Evolutionary conservation across 1,140 invertebrate genomes (phyloP), one percentile per base, ranked within the genome.

Genomic region (Eumaeus atala): DNA sequence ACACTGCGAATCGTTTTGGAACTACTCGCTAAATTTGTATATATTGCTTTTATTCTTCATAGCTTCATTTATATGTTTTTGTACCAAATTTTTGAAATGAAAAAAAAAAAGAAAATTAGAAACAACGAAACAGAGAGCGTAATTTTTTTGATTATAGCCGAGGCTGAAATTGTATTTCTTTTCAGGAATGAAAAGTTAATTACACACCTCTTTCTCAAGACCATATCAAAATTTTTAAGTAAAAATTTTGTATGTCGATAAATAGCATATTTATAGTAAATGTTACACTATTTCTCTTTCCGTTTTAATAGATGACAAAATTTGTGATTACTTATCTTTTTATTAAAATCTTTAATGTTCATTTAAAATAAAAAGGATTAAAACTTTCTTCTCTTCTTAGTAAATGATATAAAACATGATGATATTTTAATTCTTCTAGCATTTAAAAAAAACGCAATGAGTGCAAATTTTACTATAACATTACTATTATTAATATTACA

Each of bases 51-150:
- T 74, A 74, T 60, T 66, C 79, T 76, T 79, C 74, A 71, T 74
- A 76, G 74, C 72, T 83, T 77, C 82, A 67, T 82, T 82, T 79
- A 77, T 81, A 81, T 75, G 66, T 81, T 59, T 85, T 85, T 85
- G 82, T 83, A 83, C 82, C 78, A 80, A 82, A 83, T 73, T 16
- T 16, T 44, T 16, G 40, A 44, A 28, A 37, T 9, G 34, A 50
- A 12, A 35, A 1, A 36, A 36, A 36, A n/a, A 33, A 18, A 34
- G n/a, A 33, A 34, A 6, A 33, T 48, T 33, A 50, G 9, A 16
- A 10, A 36, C n/a, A 14, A 21, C 1, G 0, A 42, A n/a, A 16
- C 28, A 50, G 48, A 34, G 28, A 16, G 28, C 3, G 34, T 16
- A 50, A 14, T 21, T 35, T 50, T 50, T 35, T 14, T 33, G 11